Evolutionary conservation across 1,140 invertebrate species (phyloP).

Genomic region (Dreissena polymorpha): DNA sequence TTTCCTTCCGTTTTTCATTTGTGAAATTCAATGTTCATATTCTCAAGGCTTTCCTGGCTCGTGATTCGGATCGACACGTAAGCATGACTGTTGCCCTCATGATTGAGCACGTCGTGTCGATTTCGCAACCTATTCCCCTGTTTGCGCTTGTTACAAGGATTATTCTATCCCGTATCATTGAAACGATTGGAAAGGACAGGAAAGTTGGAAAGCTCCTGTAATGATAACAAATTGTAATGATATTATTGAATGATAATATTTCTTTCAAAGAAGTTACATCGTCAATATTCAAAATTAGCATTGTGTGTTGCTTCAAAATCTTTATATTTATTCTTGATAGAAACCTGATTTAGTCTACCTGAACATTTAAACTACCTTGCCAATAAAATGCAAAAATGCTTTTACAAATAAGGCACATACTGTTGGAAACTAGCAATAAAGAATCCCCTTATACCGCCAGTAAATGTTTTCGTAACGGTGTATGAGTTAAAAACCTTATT

Average conservation of each 20-base stretch:
- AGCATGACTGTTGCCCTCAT: conserved; percentile 64
- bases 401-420: too few relatives aligned
- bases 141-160: conserved; percentile 43
- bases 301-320: too few relatives aligned
- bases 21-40: conserved; percentile 56
- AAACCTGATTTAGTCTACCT: too few relatives aligned
- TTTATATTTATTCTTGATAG: too few relatives aligned
- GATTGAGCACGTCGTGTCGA: conserved; percentile 61
- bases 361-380: too few relatives aligned
- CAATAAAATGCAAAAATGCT: too few relatives aligned
- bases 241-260: background rate
- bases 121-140: conserved; percentile 58
- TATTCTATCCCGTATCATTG: conserved; percentile 5
- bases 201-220: background rate
- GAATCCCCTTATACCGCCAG: too few relatives aligned
- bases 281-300: too few relatives aligned
- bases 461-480: too few relatives aligned
- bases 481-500: too few relatives aligned
- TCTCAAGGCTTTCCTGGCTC: conserved; percentile 48
- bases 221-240: background rate
- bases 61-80: conserved; percentile 59
- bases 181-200: conserved; percentile 26
- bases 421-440: too few relatives aligned
- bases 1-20: conserved; percentile 43
- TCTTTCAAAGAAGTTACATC: background rate